A percentile compares a stretch with the other conserved stretches of the same genome.
These are phyloP conservation scores for Arnoldichthys spilopterus DNA, from an alignment of 2,797 vertebrate species.

Conservation along the genomic window DNA sequence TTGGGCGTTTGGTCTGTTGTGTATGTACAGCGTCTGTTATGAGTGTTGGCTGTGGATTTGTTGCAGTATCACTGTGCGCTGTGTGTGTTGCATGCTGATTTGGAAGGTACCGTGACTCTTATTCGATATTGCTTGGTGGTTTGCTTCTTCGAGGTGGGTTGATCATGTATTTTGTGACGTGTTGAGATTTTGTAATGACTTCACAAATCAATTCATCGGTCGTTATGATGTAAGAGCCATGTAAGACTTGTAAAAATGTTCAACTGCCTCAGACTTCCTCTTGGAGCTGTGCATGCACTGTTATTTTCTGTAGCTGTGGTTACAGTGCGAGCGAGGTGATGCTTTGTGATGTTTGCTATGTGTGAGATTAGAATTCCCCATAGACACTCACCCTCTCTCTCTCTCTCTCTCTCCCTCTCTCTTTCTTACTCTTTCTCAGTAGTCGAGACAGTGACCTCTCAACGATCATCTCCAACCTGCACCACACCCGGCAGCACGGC, in stretches of 20 bases:
- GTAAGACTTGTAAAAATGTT: not conserved
- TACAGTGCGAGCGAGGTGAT: constrained; percentile 14
- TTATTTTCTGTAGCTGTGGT: constrained; percentile 16
- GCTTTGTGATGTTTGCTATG: constrained; percentile 9
- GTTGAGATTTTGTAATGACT: not conserved
- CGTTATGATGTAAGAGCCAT: not conserved
- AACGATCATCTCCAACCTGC: constrained; percentile 94
- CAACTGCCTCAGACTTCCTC: not conserved
- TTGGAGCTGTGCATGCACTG: not conserved
- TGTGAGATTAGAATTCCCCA: constrained; percentile 35
- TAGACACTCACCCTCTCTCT: constrained; percentile 30
- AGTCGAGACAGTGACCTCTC: constrained; percentile 94
- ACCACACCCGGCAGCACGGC: constrained; percentile 92
- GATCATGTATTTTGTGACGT: constrained; percentile 7
- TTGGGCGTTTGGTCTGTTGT: constrained; percentile 6
- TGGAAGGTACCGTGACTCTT: not conserved
- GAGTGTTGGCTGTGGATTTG: not conserved
- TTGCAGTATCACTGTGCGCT: not conserved
- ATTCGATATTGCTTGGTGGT: not conserved
- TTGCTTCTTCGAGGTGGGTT: constrained; percentile 15
- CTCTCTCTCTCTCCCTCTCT: constrained; percentile 36
- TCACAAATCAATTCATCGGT: not conserved
- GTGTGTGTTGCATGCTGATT: not conserved
- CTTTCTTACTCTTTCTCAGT: constrained; percentile 60
- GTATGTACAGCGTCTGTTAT: constrained; percentile 23